phyloP scores from a whole-genome alignment of 92 coral and sea anemone genomes.

The Montipora capitata region DNA sequence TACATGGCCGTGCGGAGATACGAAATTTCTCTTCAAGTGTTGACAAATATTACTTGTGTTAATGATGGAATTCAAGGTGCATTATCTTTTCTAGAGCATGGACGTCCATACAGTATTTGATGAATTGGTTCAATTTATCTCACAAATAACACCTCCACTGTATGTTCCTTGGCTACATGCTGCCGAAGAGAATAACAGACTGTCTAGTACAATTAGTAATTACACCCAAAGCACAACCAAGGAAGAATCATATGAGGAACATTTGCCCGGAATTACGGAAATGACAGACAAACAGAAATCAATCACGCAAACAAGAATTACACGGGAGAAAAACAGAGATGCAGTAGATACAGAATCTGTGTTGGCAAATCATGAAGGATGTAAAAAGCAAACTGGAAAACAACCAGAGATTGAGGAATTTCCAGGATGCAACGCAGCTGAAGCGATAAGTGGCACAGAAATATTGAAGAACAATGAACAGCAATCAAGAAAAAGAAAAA shows the following conservation, averaged over 20 bases:
- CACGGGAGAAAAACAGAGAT: neutral
- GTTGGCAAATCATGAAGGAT: neutral
- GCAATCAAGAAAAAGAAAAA: too few species aligned
- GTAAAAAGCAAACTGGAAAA: neutral
- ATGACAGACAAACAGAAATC: neutral
- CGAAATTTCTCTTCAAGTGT: too few species aligned
- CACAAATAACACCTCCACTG: constrained; percentile 53
- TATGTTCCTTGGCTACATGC: constrained; percentile 79
- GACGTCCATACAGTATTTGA: constrained; percentile 59
- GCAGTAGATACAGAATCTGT: neutral
- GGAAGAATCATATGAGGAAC: constrained; percentile 14
- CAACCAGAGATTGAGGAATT: neutral
- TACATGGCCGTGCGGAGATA: too few species aligned
- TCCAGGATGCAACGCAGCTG: neutral
- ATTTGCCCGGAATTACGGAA: constrained; percentile 2
- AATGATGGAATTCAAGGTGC: too few species aligned
- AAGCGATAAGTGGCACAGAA: neutral
- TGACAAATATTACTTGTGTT: too few species aligned
- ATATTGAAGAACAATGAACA: too few species aligned
- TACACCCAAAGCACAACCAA: too few species aligned
- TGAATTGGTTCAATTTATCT: constrained; percentile 69
- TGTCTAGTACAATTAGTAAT: neutral
- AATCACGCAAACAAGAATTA: neutral
- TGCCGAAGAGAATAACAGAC: constrained; percentile 10
- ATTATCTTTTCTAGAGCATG: constrained; percentile 8